These are phyloP conservation scores for Caranx melampygus DNA, from an alignment of 2,113 vertebrate genomes.

Conservation along the genomic window DNA sequence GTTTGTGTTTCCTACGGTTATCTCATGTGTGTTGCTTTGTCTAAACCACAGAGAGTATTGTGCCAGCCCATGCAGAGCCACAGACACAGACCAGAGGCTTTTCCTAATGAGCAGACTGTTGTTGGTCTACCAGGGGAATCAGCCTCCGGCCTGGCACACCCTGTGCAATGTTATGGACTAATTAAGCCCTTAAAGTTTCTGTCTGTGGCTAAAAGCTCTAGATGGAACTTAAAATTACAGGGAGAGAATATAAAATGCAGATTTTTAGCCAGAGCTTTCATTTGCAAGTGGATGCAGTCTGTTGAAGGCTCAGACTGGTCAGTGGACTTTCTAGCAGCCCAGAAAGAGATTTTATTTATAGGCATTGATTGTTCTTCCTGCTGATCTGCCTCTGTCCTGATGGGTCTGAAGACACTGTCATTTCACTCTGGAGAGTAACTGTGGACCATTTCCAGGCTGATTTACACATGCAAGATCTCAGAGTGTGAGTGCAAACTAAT, in stretches of 20 bases:
- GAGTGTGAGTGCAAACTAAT: background rate
- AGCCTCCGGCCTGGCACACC: constrained; percentile 48
- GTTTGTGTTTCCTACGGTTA: background rate
- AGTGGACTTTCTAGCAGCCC: background rate
- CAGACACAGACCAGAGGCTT: constrained; percentile 73
- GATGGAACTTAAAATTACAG: background rate
- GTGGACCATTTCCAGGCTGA: constrained; percentile 22
- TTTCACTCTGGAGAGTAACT: constrained; percentile 48
- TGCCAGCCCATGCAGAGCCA: constrained; percentile 65
- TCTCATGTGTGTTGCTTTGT: constrained; percentile 20
- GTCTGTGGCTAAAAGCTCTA: constrained; percentile 31
- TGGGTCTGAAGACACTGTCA: constrained; percentile 46
- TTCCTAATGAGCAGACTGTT: constrained; percentile 80
- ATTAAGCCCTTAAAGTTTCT: constrained; percentile 67
- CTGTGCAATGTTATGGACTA: constrained; percentile 60
- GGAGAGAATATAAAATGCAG: background rate
- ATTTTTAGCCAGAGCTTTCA: background rate
- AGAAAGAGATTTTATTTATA: constrained; percentile 43
- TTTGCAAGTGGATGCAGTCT: constrained; percentile 4
- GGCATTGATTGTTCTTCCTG: constrained; percentile 38
- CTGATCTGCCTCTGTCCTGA: constrained; percentile 24
- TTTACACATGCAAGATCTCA: constrained; percentile 28
- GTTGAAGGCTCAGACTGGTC: constrained; percentile 1
- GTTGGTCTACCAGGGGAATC: constrained; percentile 64
- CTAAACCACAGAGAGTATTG: constrained; percentile 51